Base-by-base conservation (phyloP, 1,140 invertebrate species). In the Panagrolaimus sp. region DNA sequence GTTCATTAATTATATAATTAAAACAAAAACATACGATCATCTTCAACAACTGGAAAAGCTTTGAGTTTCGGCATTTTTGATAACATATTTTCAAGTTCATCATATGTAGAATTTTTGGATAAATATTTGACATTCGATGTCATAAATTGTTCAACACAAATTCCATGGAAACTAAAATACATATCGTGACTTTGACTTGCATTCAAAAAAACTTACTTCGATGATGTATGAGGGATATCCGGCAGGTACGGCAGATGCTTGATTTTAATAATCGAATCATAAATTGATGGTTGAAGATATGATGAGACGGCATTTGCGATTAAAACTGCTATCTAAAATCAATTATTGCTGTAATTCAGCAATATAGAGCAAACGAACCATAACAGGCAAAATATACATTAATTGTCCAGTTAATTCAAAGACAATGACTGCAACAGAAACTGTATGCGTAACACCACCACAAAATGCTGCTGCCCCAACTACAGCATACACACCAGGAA, bases 331-430 rank as follows among this genome's bases (percentile, higher is more conserved):
- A 95, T 91, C 84, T 83, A 62, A 66, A 38, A 38, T 65, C 23
- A 5, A 27, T 44, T 64, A 9, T 1, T n/a, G 5, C 27, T 2
- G 14, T 4, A 9, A 53, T n/a, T 5, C 20, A 27, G 13, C 16
- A 27, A 8, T 38, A 61, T n/a, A 11, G 13, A 5, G 9, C 67
- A 57, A 4, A n/a, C n/a, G n/a, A 76, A 87, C 86, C 90, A 98
- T 96, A 63, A 96, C 92, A 0, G 96, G 95, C 45, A 98, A 88
- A 38, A 98, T 90, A 80, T 98, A 93, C 8, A 92, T 92, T 74
- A 98, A 93, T 85, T 97, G 92, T 61, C 93, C 93, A 5, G 95
- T 98, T 89, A 98, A 91, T 85, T 98, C 96, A 84, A 96, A 96
- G 31, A 97, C 90, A 74, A 98, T 98, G 61, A 98, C 94, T 70